Percentiles rank a stretch among this genome's conserved stretches.
phyloP scores from a whole-genome alignment of 2,888 invertebrate genomes.

The Trachelus stipa region DNA sequence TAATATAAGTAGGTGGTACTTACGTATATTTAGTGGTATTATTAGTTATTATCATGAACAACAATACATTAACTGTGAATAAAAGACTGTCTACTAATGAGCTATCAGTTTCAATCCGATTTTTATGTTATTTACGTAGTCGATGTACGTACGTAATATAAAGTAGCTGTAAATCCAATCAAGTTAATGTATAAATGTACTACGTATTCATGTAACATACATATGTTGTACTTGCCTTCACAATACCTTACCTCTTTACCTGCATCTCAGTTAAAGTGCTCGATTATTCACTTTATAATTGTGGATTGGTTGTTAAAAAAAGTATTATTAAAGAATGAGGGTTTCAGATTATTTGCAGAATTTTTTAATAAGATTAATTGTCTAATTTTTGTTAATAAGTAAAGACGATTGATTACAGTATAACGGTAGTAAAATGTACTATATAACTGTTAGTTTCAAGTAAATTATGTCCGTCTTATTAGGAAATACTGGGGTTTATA shows the following conservation, averaged over 20 bases:
- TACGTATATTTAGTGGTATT: slow-evolving; percentile 4
- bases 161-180: slow-evolving; percentile 42
- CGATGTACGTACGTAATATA: slow-evolving; percentile 35
- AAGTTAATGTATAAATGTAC: slow-evolving; percentile 41
- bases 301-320: background rate
- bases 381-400: background rate
- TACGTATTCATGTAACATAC: slow-evolving; percentile 22
- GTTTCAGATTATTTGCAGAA: background rate
- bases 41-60: slow-evolving; percentile 11
- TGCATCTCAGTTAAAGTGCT: background rate
- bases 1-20: too few species aligned
- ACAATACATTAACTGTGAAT: background rate
- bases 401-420: background rate
- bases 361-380: background rate
- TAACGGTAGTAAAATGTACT: background rate
- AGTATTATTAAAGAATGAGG: background rate
- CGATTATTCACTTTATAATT: background rate
- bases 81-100: background rate
- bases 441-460: background rate
- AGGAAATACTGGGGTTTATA: too few species aligned
- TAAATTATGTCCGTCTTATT: background rate
- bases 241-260: background rate
- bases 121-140: slow-evolving; percentile 31
- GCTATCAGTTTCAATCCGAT: slow-evolving; percentile 12
- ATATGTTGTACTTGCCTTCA: background rate